Percentiles rank a stretch among this genome's conserved stretches.
phyloP scores from a whole-genome alignment of 1,140 invertebrate species.

The Apis mellifera region DNA sequence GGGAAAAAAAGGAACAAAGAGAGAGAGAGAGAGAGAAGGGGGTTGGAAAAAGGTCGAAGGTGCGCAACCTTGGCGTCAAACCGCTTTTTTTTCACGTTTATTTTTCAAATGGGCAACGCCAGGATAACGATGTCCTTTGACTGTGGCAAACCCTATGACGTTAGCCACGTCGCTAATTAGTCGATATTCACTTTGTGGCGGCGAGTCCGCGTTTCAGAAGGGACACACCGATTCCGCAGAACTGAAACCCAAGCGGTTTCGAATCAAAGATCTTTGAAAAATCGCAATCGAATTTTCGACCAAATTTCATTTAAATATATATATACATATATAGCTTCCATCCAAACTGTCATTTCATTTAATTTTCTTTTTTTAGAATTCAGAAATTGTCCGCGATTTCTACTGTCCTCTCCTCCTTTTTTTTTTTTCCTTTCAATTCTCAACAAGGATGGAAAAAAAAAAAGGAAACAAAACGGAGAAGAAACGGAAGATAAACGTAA shows the following conservation, averaged over 20 bases:
- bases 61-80: constrained; percentile 25
- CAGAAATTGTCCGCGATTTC: too few species aligned
- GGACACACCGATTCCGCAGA: constrained; percentile 38
- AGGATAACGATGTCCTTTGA: constrained; percentile 64
- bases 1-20: background rate
- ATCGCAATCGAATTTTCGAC: background rate
- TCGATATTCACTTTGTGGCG: constrained; percentile 60
- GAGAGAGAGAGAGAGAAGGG: too few species aligned
- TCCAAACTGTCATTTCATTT: background rate
- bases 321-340: too few species aligned
- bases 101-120: constrained; percentile 33
- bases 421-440: too few species aligned
- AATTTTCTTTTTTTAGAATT: background rate
- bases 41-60: constrained; percentile 37
- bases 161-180: constrained; percentile 60
- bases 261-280: background rate
- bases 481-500: too few species aligned
- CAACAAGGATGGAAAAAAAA: too few species aligned
- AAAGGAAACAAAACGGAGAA: too few species aligned
- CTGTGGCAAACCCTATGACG: constrained; percentile 40
- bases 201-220: constrained; percentile 7
- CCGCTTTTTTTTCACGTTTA: constrained; percentile 19
- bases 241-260: constrained; percentile 29
- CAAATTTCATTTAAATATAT: too few species aligned
- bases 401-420: too few species aligned